These are phyloP conservation scores for Leptothorax acervorum DNA, from an alignment of 2,888 invertebrate species.

Conservation along the genomic window DNA sequence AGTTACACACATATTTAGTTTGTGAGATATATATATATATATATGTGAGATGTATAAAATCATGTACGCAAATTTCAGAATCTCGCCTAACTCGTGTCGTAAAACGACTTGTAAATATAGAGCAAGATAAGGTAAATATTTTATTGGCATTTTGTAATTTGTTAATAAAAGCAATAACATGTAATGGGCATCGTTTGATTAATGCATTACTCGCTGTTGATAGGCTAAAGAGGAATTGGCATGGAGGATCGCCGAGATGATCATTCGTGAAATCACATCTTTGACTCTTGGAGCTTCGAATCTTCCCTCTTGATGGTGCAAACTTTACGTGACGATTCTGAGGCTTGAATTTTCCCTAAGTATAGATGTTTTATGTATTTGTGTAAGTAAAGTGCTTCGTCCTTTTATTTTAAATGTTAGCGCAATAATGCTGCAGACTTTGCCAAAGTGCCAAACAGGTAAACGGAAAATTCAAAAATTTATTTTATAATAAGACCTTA, in stretches of 20 bases:
- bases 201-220: constrained; percentile 33
- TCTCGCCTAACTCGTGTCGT: constrained; percentile 89
- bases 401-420: constrained; percentile 47
- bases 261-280: constrained; percentile 97
- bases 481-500: constrained; percentile 3
- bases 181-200: constrained; percentile 16
- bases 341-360: constrained; percentile 48
- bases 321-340: constrained; percentile 37
- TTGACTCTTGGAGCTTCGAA: constrained; percentile 89
- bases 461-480: constrained; percentile 59
- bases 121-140: constrained; percentile 90
- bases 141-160: background rate
- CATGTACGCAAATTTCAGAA: constrained; percentile 76
- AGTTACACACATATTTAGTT: constrained; percentile 50
- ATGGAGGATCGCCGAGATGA: constrained; percentile 98
- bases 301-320: constrained; percentile 79
- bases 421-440: constrained; percentile 55
- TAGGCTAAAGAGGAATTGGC: constrained; percentile 97
- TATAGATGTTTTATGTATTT: constrained; percentile 46
- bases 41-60: constrained; percentile 2
- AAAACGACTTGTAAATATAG: constrained; percentile 92
- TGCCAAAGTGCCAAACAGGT: constrained; percentile 71
- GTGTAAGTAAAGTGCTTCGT: constrained; percentile 54
- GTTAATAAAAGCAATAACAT: background rate
- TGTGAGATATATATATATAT: background rate